A percentile compares a stretch with the other conserved stretches of the same genome.
These are phyloP conservation scores for Bombus fervidus DNA, from an alignment of 1,140 invertebrate genomes.

Conservation along the genomic window DNA sequence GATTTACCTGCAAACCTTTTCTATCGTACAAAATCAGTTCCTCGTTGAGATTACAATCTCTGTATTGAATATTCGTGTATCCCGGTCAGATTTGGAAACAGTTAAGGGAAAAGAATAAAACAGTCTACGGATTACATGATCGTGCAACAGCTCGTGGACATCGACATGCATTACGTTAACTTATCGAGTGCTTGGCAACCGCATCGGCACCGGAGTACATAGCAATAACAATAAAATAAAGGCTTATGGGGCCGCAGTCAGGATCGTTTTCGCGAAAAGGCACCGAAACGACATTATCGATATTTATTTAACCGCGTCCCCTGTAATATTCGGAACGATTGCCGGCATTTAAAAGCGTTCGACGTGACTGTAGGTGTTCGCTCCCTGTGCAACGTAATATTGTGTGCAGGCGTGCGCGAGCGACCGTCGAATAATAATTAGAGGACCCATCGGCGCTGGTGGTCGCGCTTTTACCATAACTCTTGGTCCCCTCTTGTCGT, in stretches of 20 bases:
- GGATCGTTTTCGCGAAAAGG: constrained; percentile 69
- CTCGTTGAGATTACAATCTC: background rate
- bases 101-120: background rate
- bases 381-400: constrained; percentile 35
- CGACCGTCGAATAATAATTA: constrained; percentile 63
- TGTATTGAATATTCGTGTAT: background rate
- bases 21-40: background rate
- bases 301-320: constrained; percentile 67
- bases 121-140: background rate
- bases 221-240: constrained; percentile 71
- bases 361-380: constrained; percentile 26
- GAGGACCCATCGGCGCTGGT: constrained; percentile 61
- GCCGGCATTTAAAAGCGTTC: constrained; percentile 53
- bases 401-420: constrained; percentile 13
- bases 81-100: background rate
- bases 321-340: constrained; percentile 61
- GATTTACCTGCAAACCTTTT: too few species aligned
- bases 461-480: constrained; percentile 50
- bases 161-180: constrained; percentile 63
- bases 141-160: constrained; percentile 55
- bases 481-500: background rate
- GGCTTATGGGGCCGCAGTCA: constrained; percentile 58
- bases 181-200: constrained; percentile 56
- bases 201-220: constrained; percentile 34
- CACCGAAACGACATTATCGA: constrained; percentile 65